Conservation (phyloP, 1,140 invertebrate genomes). For the Drosophila sp. region DNA sequence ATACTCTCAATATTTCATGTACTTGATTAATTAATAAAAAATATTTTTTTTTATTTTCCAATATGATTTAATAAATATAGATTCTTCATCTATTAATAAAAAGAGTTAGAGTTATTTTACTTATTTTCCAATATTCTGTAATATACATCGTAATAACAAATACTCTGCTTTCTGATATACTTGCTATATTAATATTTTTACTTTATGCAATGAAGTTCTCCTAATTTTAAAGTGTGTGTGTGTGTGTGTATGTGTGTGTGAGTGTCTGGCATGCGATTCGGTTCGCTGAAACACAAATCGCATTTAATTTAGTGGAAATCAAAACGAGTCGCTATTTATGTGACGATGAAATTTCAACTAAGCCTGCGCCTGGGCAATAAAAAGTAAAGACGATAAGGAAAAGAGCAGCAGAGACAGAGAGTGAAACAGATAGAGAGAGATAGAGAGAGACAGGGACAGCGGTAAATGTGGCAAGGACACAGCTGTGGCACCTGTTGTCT, state of each 20-base stretch:
- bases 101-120: too few relatives aligned
- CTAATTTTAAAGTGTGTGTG: too few relatives aligned
- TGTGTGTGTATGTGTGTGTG: background rate
- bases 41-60: too few relatives aligned
- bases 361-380: constrained; percentile 41
- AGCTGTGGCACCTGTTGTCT: constrained; percentile 60
- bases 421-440: background rate
- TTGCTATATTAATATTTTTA: background rate
- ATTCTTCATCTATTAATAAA: too few relatives aligned
- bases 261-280: constrained; percentile 50
- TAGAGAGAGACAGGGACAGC: too few relatives aligned
- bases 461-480: too few relatives aligned
- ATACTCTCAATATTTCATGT: too few relatives aligned
- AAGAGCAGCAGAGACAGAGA: background rate
- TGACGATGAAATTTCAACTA: constrained; percentile 54
- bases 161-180: background rate
- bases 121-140: background rate
- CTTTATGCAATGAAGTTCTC: too few relatives aligned
- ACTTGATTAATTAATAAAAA: too few relatives aligned
- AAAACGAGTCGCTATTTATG: constrained; percentile 51
- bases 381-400: constrained; percentile 23
- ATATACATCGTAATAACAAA: background rate
- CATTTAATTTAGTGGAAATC: constrained; percentile 81
- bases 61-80: too few relatives aligned
- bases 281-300: constrained; percentile 62